phyloP scores from a whole-genome alignment of 2,797 vertebrate genomes.

The Staurois parvus region DNA sequence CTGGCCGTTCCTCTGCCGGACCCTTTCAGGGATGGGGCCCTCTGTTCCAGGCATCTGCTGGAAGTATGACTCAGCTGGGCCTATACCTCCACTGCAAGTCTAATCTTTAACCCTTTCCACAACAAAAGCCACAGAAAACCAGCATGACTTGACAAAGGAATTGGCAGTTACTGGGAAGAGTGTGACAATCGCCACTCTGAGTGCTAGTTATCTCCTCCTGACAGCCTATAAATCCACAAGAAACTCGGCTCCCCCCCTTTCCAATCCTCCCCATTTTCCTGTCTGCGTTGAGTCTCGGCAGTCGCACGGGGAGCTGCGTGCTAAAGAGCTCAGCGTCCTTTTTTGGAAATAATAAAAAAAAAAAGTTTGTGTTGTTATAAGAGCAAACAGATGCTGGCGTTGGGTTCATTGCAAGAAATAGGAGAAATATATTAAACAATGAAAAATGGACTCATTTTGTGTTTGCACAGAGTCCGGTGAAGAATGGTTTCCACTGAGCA shows the following conservation, averaged over 20 bases:
- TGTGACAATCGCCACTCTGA: neutral
- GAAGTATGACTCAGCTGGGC: neutral
- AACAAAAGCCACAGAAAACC: neutral
- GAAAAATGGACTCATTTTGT: no score
- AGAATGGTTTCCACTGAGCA: no score
- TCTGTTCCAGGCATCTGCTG: neutral
- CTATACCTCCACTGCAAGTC: neutral
- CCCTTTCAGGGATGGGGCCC: neutral
- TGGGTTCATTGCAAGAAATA: neutral
- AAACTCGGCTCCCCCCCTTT: slow-evolving; percentile 1
- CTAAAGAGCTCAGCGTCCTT: slow-evolving; percentile 2
- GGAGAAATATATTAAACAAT: neutral
- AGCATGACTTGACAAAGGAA: neutral
- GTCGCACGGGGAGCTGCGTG: neutral
- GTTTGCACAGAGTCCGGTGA: no score
- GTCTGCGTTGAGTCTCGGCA: neutral
- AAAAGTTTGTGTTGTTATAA: neutral
- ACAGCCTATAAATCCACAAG: slow-evolving; percentile 31
- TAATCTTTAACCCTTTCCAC: slow-evolving; percentile 4
- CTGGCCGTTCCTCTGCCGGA: no score
- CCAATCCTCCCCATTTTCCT: neutral
- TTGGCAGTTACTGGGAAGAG: neutral
- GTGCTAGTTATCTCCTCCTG: neutral
- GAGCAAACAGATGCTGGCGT: neutral
- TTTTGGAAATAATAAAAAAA: neutral